Evolutionary conservation across 2,113 vertebrate genomes (phyloP), one percentile per base, ranked within the genome.

Genomic region (Petroica traversi): DNA sequence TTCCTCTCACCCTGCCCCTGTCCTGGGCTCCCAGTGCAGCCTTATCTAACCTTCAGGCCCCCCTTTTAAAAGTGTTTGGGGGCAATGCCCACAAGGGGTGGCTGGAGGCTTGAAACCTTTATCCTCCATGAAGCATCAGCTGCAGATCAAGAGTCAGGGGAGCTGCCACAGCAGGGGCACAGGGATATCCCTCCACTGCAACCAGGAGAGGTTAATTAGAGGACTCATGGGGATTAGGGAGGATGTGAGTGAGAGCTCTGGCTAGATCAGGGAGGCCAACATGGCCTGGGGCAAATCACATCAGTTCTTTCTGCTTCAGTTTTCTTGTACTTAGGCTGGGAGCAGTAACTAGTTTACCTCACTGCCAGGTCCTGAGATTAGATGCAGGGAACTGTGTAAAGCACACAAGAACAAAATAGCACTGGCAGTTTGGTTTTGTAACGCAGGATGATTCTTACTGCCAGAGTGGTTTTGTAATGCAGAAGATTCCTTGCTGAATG

Each of bases 231-330:
- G 58, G 57, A 87, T 49, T 46, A 19, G 45, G 15, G 33, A 89
- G 54, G 36, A 85, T 0, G 0, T 6, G 40, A 89, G 74, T 14
- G 79, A 92, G 41, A 81, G 89, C 48, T 87, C 49, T 46, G 73
- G 62, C 29, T 46, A 68, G 31, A 61, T 24, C 61, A 83, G 7
- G 0, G n/a, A 89, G 58, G 68, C 55, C 64, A 80, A 16, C 31
- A 12, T 9, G 31, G 75, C 92, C 75, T 0, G 0, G n/a, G 55
- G 92, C 93, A 85, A 92, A 58, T 62, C 71, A 85, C 77, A 66
- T 92, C 38, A 48, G 63, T 83, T 92, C 78, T 85, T 95, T 96
- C 92, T 92, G 94, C 89, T 93, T 97, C 88, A 86, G n/a, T 92
- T 82, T 96, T 66, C 75, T 74, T 1, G 28, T 77, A 66, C 63